phyloP scores from a whole-genome alignment of 2,113 vertebrate genomes.

The Cyanoderma ruficeps region DNA sequence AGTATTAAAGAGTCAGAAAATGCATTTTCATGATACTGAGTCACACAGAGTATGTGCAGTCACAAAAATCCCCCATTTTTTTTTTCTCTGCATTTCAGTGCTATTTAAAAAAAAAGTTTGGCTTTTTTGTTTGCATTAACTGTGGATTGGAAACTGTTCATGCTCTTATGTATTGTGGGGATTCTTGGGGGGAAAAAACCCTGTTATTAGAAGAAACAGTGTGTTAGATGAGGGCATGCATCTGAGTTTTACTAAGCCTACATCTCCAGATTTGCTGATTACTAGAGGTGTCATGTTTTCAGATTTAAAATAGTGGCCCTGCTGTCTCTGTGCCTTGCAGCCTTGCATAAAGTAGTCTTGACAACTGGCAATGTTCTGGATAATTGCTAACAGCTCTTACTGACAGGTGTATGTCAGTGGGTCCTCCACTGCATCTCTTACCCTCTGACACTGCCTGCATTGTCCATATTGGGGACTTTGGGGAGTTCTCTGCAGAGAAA shows the following conservation, averaged over 20 bases:
- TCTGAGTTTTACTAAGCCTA: not conserved
- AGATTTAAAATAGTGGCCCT: not conserved
- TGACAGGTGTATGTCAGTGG: not conserved
- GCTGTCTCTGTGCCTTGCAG: not conserved
- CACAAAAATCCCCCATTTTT: not conserved
- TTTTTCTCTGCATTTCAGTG: not conserved
- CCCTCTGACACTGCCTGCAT: not conserved
- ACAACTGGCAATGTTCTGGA: not conserved
- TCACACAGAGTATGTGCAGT: not conserved
- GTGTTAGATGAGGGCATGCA: not conserved
- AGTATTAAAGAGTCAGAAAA: not conserved
- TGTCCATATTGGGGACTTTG: not conserved
- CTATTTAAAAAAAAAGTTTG: not conserved
- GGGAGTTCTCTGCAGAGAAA: not conserved
- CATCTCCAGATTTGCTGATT: not conserved
- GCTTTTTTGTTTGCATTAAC: not conserved
- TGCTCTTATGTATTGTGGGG: not conserved
- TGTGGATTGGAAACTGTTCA: not conserved
- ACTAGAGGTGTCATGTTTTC: not conserved
- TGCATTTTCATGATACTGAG: not conserved
- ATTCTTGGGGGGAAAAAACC: not conserved
- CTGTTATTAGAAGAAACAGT: not conserved
- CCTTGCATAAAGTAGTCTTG: not conserved
- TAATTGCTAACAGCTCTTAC: not conserved
- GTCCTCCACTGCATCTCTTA: not conserved